These are phyloP conservation scores for Geotrypetes seraphini DNA, from an alignment of 2,797 vertebrate genomes.

Conservation along the genomic window DNA sequence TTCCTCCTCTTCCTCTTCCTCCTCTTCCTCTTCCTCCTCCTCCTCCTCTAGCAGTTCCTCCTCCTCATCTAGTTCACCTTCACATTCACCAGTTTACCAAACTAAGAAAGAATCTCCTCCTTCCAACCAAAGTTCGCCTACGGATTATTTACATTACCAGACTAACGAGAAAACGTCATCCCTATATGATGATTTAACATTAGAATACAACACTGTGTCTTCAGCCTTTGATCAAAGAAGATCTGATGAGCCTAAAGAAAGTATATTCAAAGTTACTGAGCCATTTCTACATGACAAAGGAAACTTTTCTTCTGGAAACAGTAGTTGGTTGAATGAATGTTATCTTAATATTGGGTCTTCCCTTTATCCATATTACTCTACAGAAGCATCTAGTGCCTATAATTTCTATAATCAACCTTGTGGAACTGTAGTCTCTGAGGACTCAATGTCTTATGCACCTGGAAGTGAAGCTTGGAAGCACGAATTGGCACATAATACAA, in stretches of 20 bases:
- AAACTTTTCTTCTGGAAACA: not conserved
- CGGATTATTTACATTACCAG: not conserved
- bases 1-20: too few relatives aligned
- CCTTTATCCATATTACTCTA: too few relatives aligned
- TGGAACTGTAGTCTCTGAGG: not conserved
- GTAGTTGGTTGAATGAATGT: constrained; percentile 7
- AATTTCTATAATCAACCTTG: too few relatives aligned
- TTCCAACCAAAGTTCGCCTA: too few relatives aligned
- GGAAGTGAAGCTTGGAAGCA: not conserved
- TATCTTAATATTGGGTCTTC: not conserved
- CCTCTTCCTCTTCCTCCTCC: too few relatives aligned
- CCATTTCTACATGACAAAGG: constrained; percentile 1
- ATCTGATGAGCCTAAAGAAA: not conserved
- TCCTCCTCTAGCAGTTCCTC: too few relatives aligned
- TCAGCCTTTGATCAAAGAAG: not conserved
- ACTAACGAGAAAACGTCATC: constrained; percentile 5
- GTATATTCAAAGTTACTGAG: constrained; percentile 2
- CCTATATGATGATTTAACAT: not conserved
- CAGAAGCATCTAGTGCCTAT: too few relatives aligned
- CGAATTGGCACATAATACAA: not conserved
- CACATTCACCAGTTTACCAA: too few relatives aligned
- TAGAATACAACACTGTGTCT: constrained; percentile 2
- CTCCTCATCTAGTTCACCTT: too few relatives aligned
- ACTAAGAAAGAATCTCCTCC: too few relatives aligned
- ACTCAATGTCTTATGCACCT: not conserved